Evolutionary conservation across 2,113 vertebrate species (phyloP).

Genomic region (Triplophysa tibetana): DNA sequence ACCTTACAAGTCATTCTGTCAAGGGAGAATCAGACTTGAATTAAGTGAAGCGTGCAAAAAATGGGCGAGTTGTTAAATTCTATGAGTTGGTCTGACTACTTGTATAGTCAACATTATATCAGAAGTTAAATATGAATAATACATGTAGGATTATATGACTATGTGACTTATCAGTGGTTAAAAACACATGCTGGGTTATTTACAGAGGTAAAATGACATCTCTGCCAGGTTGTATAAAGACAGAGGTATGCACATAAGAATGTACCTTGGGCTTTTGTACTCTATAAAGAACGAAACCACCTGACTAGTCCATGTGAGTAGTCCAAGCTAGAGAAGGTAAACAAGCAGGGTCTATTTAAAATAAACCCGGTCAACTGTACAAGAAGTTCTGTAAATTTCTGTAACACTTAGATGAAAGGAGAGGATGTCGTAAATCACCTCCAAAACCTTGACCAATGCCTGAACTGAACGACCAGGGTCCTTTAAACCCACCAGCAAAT

Average conservation of each 20-base stretch:
- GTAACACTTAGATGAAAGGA: neutral
- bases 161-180: neutral
- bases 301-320: conserved; percentile 10
- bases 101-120: neutral
- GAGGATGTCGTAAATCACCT: neutral
- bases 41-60: conserved; percentile 40
- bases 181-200: neutral
- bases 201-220: neutral
- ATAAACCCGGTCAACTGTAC: neutral
- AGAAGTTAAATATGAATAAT: neutral
- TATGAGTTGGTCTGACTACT: neutral
- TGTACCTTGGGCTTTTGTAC: neutral
- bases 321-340: neutral
- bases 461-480: too few relatives aligned
- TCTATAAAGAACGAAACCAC: neutral
- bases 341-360: neutral
- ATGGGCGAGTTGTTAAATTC: neutral
- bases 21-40: conserved; percentile 33
- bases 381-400: neutral
- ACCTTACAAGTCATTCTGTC: conserved; percentile 42
- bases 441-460: too few relatives aligned
- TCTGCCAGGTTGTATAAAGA: neutral
- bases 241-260: neutral
- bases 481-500: too few relatives aligned
- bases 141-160: neutral